These are phyloP conservation scores for Trachelus tabidus DNA, from an alignment of 2,888 invertebrate genomes.

Conservation along the genomic window DNA sequence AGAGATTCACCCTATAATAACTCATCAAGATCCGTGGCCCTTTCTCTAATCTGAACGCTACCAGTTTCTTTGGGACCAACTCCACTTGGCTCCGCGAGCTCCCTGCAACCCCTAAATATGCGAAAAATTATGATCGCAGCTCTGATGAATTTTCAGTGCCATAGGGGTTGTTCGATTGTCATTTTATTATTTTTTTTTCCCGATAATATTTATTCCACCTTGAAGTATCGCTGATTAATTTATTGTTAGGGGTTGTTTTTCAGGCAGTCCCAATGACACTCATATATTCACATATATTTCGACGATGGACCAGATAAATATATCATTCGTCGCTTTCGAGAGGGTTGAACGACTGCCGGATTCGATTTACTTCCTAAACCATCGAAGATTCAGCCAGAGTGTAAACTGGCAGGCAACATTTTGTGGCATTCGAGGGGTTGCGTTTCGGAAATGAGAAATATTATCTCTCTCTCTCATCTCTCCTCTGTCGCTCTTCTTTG, in stretches of 20 bases:
- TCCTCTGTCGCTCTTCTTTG: constrained; percentile 30
- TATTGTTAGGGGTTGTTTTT: not conserved
- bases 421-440: constrained; percentile 22
- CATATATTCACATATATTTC: not conserved
- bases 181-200: not conserved
- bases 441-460: constrained; percentile 48
- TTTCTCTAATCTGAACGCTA: not conserved
- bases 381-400: not conserved
- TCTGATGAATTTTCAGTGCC: not conserved
- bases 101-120: not conserved
- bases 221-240: not conserved
- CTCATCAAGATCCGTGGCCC: not conserved
- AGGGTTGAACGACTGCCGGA: not conserved
- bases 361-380: not conserved
- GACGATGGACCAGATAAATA: not conserved
- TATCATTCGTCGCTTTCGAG: not conserved
- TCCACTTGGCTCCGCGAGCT: not conserved
- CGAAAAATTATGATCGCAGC: not conserved
- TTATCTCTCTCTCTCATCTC: constrained; percentile 40
- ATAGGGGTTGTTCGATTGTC: not conserved
- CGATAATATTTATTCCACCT: not conserved
- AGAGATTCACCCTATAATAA: not conserved
- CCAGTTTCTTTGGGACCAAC: not conserved
- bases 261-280: not conserved
- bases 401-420: constrained; percentile 1